Conservation (phyloP, 92 coral and sea anemone genomes). For the Epizoanthus rinbou region DNA sequence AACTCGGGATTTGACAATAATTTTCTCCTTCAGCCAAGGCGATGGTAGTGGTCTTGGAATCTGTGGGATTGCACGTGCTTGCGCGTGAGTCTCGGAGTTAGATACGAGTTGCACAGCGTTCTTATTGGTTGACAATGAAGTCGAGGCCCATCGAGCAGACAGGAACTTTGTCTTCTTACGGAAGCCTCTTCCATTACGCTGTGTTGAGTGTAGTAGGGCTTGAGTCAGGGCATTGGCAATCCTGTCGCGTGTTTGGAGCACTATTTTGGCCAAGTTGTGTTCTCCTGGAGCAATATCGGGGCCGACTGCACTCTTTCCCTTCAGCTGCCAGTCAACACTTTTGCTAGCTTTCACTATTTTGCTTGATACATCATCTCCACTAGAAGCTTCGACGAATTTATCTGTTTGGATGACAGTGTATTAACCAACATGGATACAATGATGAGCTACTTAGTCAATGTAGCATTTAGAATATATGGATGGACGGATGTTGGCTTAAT, state of each 20-base stretch:
- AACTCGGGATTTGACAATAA: slow-evolving; percentile 21
- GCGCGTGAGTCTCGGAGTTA: background rate
- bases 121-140: background rate
- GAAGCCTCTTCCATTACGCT: background rate
- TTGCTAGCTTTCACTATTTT: background rate
- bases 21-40: slow-evolving; percentile 22
- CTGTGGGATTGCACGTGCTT: background rate
- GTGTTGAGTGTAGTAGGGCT: background rate
- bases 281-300: background rate
- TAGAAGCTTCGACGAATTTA: background rate
- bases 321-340: too few relatives aligned
- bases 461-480: too few relatives aligned
- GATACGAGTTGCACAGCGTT: slow-evolving; percentile 20
- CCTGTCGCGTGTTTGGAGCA: slow-evolving; percentile 28
- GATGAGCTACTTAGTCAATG: too few relatives aligned
- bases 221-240: slow-evolving; percentile 26
- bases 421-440: too few relatives aligned
- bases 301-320: background rate
- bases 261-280: slow-evolving; percentile 9
- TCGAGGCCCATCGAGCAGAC: slow-evolving; percentile 12
- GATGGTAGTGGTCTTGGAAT: slow-evolving; percentile 1
- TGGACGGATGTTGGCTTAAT: too few relatives aligned
- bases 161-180: background rate
- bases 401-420: background rate
- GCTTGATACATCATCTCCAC: background rate